phyloP scores from a whole-genome alignment of 2,888 invertebrate species.

The Horisme vitalbata region DNA sequence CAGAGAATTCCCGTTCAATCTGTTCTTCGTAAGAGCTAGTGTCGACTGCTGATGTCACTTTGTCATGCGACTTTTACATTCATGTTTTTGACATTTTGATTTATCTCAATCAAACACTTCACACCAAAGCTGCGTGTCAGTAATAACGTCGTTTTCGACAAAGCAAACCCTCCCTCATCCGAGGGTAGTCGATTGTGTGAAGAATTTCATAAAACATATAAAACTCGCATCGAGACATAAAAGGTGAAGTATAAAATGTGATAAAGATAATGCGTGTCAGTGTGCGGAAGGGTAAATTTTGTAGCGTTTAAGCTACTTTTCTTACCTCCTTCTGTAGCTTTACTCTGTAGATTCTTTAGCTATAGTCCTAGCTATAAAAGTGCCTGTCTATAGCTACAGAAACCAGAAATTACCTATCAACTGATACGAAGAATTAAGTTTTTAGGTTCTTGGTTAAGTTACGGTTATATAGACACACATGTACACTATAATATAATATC shows the following conservation, averaged over 20 bases:
- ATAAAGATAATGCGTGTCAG: constrained; percentile 44
- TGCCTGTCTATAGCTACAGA: too few relatives aligned
- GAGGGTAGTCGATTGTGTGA: constrained; percentile 71
- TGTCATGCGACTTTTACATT: too few relatives aligned
- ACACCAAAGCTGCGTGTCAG: constrained; percentile 55
- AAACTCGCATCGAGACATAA: constrained; percentile 71
- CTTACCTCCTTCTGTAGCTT: neutral
- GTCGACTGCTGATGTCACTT: too few relatives aligned
- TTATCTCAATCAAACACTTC: constrained; percentile 21
- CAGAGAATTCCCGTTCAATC: too few relatives aligned
- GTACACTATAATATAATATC: too few relatives aligned
- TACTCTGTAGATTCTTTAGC: neutral
- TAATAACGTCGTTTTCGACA: constrained; percentile 68
- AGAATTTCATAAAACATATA: constrained; percentile 72
- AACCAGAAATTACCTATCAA: too few relatives aligned
- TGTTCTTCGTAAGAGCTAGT: too few relatives aligned
- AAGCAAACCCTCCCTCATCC: constrained; percentile 56
- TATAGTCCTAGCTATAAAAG: neutral
- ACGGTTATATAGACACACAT: too few relatives aligned
- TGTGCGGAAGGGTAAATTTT: constrained; percentile 4
- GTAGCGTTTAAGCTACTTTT: neutral
- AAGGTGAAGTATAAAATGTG: constrained; percentile 65
- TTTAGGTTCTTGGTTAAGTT: too few relatives aligned
- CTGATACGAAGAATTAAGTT: too few relatives aligned
- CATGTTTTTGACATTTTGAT: constrained; percentile 11